Percentiles rank a stretch among this genome's conserved stretches.
Conservation (phyloP, 2,113 vertebrate species). For the Pterocles gutturalis region DNA sequence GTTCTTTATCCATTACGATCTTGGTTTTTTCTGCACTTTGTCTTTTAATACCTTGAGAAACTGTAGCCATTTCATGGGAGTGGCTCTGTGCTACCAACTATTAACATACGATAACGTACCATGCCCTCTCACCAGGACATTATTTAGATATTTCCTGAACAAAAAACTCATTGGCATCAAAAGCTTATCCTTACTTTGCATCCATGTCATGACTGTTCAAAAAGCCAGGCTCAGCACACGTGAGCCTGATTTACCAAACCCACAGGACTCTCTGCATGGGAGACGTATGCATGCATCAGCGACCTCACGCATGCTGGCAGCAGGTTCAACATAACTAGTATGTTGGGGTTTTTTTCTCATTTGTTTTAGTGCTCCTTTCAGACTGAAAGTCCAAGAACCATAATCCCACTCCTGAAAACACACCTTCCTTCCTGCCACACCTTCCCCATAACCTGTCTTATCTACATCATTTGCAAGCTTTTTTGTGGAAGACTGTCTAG, state of each 20-base stretch:
- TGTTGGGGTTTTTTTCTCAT: background rate
- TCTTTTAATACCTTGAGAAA: background rate
- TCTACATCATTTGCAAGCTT: background rate
- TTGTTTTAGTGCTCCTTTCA: background rate
- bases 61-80: background rate
- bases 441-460: background rate
- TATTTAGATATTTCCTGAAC: background rate
- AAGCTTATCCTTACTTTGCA: background rate
- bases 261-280: background rate
- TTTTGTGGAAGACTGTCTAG: background rate
- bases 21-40: background rate
- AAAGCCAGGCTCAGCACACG: background rate
- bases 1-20: background rate
- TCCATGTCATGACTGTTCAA: background rate
- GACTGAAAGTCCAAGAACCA: background rate
- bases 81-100: background rate
- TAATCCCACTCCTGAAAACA: background rate
- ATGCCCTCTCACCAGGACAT: background rate
- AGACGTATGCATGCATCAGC: background rate
- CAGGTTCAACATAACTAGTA: background rate
- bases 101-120: background rate
- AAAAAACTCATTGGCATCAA: background rate
- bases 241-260: background rate
- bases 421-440: background rate
- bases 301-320: background rate